Evolutionary conservation across 2,888 invertebrate genomes (phyloP), one percentile per base, ranked within the genome.

Genomic region (Anoplius nigerrimus): DNA sequence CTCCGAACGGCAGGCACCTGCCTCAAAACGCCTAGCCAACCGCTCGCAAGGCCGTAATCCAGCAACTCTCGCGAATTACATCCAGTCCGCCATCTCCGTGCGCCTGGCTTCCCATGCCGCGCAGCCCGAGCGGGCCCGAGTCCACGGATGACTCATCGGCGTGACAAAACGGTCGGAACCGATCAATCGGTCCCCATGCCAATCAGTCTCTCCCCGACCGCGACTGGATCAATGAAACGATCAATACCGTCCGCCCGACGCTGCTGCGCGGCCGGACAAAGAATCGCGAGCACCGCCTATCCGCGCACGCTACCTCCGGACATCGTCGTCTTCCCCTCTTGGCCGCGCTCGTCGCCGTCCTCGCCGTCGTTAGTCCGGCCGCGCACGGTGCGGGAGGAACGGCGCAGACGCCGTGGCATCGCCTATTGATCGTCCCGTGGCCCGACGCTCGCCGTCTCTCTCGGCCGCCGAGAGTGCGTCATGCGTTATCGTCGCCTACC

Each of bases 341-440:
- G 42, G 42, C 13, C 42, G 8, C 13, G 8, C 42, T 42, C 42
- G n/a, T 42, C 13, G 42, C 42, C 13, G 8, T 42, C 42, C 42
- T 6, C 42, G 6, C 8, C 8, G 42, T 42, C 27, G 27, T 27
- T 27, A 34, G 34, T 34, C 34, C 11, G 34, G 34, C 8, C 34
- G 34, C 34, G 21, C 53, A 53, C 52, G 16, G 34, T 48, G 43
- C 18, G 60, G 21, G n/a, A 20, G 6, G 52, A 6, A 13, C 13
- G 24, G 52, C 46, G 20, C 48, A 52, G 55, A 45, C 55, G 62
- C 46, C 18, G 20, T 24, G 59, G 24, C 46, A 48, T 51, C 59
- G 59, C 58, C 5, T 42, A 46, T 46, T 51, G 46, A 51, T 59
- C 59, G 59, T 42, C 6, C 8, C 48, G 48, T 48, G 4, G n/a